phyloP scores from a whole-genome alignment of 2,113 vertebrate genomes.

The Diadophis punctatus region DNA sequence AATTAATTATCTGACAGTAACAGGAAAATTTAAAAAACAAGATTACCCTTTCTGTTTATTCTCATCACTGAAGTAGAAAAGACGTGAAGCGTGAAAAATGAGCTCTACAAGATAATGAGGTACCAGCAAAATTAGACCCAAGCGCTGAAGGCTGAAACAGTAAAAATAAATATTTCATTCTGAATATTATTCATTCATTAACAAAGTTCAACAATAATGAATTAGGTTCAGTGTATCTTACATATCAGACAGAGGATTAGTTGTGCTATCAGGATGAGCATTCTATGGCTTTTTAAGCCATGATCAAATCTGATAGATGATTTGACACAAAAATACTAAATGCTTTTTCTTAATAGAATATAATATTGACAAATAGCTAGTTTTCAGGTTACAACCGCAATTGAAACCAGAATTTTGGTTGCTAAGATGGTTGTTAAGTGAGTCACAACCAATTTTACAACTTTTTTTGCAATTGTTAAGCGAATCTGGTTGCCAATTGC shows the following conservation, averaged over 20 bases:
- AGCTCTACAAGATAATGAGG: slow-evolving; percentile 85
- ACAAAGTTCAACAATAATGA: background rate
- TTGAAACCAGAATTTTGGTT: background rate
- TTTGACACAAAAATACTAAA: background rate
- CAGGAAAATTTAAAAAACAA: background rate
- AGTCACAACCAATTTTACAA: background rate
- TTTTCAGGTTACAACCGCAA: background rate
- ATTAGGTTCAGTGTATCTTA: background rate
- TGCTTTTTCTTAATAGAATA: background rate
- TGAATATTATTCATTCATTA: background rate
- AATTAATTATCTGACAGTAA: background rate
- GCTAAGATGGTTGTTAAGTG: background rate
- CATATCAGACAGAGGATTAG: background rate
- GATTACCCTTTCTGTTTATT: slow-evolving; percentile 82
- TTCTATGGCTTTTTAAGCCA: background rate
- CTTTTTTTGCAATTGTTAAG: background rate
- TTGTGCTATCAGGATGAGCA: background rate
- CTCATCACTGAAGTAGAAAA: slow-evolving; percentile 84
- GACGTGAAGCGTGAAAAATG: slow-evolving; percentile 80
- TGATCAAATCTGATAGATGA: background rate
- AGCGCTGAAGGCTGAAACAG: slow-evolving; percentile 71
- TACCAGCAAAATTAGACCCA: slow-evolving; percentile 79
- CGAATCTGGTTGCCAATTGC: background rate
- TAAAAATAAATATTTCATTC: slow-evolving; percentile 2
- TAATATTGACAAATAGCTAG: background rate